Evolutionary conservation across 2,113 vertebrate genomes (phyloP).

Genomic region (Cettia cetti): DNA sequence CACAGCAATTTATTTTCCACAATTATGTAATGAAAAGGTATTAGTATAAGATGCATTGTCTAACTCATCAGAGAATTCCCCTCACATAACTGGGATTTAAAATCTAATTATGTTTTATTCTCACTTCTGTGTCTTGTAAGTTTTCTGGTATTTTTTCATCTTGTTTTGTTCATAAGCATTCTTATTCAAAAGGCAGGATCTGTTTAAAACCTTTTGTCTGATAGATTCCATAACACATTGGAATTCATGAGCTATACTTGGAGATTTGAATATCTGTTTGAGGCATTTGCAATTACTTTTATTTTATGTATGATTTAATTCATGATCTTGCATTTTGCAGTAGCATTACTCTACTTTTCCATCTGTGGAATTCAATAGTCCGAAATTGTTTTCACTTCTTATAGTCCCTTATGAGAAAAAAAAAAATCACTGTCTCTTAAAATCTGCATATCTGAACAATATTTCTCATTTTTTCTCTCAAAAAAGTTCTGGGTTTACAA

Average conservation of each 20-base stretch:
- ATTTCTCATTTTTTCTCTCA: not conserved
- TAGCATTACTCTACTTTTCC: not conserved
- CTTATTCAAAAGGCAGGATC: not conserved
- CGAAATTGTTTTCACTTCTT: slow-evolving; percentile 1
- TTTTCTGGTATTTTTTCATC: not conserved
- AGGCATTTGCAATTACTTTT: slow-evolving; percentile 11
- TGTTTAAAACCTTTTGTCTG: not conserved
- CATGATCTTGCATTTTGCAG: not conserved
- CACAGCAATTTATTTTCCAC: not conserved
- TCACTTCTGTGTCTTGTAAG: not conserved
- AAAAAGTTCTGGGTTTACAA: not conserved
- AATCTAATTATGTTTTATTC: not conserved
- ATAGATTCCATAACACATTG: not conserved
- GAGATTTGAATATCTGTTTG: not conserved
- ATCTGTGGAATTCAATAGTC: slow-evolving; percentile 15
- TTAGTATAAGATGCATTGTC: not conserved
- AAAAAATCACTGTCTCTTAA: not conserved
- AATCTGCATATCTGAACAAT: not conserved
- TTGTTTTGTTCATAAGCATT: not conserved
- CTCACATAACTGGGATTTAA: not conserved
- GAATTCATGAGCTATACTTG: not conserved
- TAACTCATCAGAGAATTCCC: not conserved
- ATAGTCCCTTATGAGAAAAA: not conserved
- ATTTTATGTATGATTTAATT: slow-evolving; percentile 21
- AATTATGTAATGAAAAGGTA: not conserved